phyloP scores from a whole-genome alignment of 1,140 invertebrate genomes.

The Eubasilissa regina region DNA sequence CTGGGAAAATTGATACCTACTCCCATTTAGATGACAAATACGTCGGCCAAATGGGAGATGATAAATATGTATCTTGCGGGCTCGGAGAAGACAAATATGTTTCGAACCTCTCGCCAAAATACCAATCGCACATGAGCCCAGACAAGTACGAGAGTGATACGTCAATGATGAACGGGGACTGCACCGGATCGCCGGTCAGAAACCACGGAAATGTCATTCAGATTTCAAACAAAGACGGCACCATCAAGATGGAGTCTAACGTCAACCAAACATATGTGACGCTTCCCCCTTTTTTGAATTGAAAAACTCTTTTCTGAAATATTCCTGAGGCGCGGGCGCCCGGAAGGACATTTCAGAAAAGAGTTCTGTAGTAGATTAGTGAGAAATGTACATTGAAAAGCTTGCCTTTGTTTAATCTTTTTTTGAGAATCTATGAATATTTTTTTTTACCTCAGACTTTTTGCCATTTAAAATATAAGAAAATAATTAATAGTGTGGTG shows the following conservation, averaged over 20 bases:
- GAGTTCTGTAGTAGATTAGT: conserved; percentile 49
- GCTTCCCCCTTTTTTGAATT: conserved; percentile 85
- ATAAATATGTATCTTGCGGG: conserved; percentile 66
- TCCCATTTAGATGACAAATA: conserved; percentile 73
- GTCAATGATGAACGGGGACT: conserved; percentile 72
- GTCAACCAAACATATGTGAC: conserved; percentile 77
- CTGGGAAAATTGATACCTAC: conserved; percentile 65
- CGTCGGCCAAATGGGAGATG: conserved; percentile 66
- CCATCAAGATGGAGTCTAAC: conserved; percentile 77
- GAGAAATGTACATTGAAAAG: conserved; percentile 1
- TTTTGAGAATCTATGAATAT: background rate
- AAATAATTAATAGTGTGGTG: background rate
- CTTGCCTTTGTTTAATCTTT: background rate
- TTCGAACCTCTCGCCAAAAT: conserved; percentile 72
- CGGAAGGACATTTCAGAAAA: conserved; percentile 28
- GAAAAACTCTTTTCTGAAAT: conserved; percentile 75
- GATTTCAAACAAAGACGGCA: conserved; percentile 71
- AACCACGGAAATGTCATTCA: conserved; percentile 60
- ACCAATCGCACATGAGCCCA: conserved; percentile 74
- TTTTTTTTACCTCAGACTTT: background rate
- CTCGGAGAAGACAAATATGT: conserved; percentile 67
- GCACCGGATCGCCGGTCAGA: conserved; percentile 70
- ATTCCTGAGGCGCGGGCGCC: conserved; percentile 59
- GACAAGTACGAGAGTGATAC: conserved; percentile 73
- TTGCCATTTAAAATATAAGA: background rate